Percentiles rank a stretch among this genome's conserved stretches.
Evolutionary conservation across 2,797 vertebrate species (phyloP).

Genomic region (Acrossocheilus fasciatus): DNA sequence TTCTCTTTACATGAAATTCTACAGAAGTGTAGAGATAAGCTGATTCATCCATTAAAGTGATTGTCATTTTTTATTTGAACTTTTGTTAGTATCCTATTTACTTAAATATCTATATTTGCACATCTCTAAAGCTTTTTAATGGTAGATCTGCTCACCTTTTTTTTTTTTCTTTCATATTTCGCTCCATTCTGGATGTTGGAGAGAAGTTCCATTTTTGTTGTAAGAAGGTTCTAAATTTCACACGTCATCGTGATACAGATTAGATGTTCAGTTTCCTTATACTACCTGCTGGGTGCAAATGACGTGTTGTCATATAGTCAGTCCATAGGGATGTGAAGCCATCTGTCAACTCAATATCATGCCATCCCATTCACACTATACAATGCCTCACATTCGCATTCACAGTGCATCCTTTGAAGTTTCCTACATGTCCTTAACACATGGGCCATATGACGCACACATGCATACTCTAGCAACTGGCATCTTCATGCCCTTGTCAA

Average conservation of each 20-base stretch:
- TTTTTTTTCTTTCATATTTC: neutral
- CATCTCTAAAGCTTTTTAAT: neutral
- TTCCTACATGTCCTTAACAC: constrained; percentile 31
- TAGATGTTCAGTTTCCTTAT: constrained; percentile 20
- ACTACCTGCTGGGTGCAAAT: neutral
- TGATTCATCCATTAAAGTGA: no score
- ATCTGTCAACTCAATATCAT: constrained; percentile 41
- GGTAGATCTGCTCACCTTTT: neutral
- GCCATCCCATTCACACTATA: neutral
- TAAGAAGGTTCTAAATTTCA: neutral
- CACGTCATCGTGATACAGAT: constrained; percentile 9
- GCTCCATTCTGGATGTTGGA: neutral
- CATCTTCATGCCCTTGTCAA: constrained; percentile 37
- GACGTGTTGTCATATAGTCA: constrained; percentile 21
- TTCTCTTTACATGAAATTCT: neutral
- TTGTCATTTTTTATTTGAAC: neutral
- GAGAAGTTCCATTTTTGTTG: constrained; percentile 1
- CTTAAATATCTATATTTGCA: neutral
- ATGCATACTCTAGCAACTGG: constrained; percentile 16
- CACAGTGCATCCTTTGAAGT: constrained; percentile 15
- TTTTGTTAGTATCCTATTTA: neutral
- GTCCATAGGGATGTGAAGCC: constrained; percentile 30
- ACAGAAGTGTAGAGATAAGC: neutral
- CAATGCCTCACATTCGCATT: neutral
- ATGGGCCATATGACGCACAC: constrained; percentile 38